These are phyloP conservation scores for Congeria kusceri DNA, from an alignment of 2,888 invertebrate genomes.

Conservation along the genomic window DNA sequence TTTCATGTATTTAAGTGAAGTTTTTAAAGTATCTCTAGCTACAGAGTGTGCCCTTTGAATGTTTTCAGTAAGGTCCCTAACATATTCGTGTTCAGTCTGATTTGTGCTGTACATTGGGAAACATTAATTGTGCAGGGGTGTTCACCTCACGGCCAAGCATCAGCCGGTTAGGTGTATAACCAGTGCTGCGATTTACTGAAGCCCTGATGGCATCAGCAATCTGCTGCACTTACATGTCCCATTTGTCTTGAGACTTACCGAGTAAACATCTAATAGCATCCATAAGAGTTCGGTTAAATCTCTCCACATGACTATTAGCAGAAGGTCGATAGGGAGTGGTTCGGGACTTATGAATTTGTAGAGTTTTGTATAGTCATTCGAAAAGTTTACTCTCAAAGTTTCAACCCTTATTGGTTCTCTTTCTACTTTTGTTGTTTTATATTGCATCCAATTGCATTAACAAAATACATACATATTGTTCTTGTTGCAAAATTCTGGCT, in stretches of 20 bases:
- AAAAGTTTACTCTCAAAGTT: background rate
- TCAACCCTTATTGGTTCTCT: background rate
- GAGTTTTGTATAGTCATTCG: background rate
- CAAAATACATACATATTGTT: too few species aligned
- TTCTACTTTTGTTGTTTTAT: too few species aligned
- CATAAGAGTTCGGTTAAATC: background rate
- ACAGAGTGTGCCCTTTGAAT: background rate
- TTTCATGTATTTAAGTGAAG: background rate
- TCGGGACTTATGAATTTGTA: background rate
- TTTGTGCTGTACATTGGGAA: slow-evolving; percentile 2
- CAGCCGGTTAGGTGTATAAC: slow-evolving; percentile 24
- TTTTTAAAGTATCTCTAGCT: background rate
- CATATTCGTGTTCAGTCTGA: background rate
- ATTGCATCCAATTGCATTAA: too few species aligned
- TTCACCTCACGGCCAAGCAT: slow-evolving; percentile 25
- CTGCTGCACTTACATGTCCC: slow-evolving; percentile 9
- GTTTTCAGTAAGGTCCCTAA: background rate
- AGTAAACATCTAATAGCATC: background rate
- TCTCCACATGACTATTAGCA: background rate
- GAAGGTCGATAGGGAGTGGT: background rate
- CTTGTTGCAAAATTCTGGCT: too few species aligned
- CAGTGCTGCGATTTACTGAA: slow-evolving; percentile 18
- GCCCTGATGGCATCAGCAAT: slow-evolving; percentile 15
- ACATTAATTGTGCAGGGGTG: slow-evolving; percentile 21
- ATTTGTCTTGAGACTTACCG: slow-evolving; percentile 2